A percentile compares a stretch with the other conserved stretches of the same genome.
These are phyloP conservation scores for Melanerpes formicivorus DNA, from an alignment of 2,113 vertebrate genomes.

Conservation along the genomic window DNA sequence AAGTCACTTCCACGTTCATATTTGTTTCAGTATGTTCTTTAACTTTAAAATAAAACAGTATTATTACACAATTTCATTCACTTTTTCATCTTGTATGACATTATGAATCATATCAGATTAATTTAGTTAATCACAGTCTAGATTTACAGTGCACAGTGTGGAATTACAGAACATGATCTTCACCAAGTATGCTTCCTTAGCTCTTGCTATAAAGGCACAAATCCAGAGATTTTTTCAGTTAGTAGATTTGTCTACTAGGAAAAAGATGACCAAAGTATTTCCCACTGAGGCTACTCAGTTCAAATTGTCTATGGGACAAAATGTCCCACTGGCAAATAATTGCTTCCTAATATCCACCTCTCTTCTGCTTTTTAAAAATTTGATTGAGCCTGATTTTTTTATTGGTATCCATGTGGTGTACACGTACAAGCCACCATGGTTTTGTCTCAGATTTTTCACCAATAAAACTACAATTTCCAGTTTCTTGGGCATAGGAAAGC, in stretches of 20 bases:
- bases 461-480: neutral
- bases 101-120: fast-evolving
- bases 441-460: neutral
- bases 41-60: neutral
- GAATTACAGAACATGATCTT: neutral
- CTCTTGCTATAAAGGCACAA: neutral
- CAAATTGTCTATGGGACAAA: neutral
- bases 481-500: neutral
- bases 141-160: neutral
- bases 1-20: neutral
- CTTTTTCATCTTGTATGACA: neutral
- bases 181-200: neutral
- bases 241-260: neutral
- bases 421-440: fast-evolving
- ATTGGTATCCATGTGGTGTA: neutral
- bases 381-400: neutral
- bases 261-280: neutral
- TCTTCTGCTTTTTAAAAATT: neutral
- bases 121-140: neutral
- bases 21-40: neutral
- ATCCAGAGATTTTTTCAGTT: neutral
- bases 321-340: neutral
- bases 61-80: neutral
- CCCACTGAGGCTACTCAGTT: neutral
- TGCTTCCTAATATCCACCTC: neutral